Evolutionary conservation across 2,797 vertebrate species (phyloP).

Genomic region (Acanthis flammea): DNA sequence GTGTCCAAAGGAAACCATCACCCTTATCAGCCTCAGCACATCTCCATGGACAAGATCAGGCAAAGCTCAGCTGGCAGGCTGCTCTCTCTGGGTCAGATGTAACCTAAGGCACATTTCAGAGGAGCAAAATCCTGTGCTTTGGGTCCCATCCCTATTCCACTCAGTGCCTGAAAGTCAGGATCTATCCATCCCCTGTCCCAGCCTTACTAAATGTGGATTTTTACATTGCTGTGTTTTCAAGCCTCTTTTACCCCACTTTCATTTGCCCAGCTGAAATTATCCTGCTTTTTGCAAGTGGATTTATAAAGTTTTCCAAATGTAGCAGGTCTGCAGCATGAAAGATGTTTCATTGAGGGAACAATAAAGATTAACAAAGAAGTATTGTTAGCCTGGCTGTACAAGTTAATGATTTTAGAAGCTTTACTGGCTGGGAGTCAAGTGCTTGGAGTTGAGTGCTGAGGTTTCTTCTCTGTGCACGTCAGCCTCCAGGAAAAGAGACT

Average conservation of each 20-base stretch:
- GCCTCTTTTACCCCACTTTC: background rate
- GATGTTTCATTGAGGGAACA: background rate
- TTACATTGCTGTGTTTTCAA: background rate
- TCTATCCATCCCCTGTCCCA: background rate
- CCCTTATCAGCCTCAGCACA: background rate
- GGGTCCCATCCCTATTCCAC: fast-evolving
- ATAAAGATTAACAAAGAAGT: background rate
- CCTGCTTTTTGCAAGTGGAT: background rate
- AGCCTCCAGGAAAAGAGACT: background rate
- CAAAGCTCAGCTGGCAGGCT: fast-evolving
- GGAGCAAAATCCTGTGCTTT: fast-evolving
- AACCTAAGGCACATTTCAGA: background rate
- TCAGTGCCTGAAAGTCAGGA: background rate
- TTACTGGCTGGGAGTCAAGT: background rate
- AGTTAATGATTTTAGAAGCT: background rate
- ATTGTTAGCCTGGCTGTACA: background rate
- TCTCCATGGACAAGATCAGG: background rate
- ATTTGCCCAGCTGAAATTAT: background rate
- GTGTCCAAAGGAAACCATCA: background rate
- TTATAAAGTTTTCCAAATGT: background rate
- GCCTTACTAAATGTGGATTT: background rate
- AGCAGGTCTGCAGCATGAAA: background rate
- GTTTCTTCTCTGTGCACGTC: background rate
- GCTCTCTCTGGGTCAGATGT: background rate
- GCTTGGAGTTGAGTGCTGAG: background rate